Evolutionary conservation across 2,888 invertebrate species (phyloP), one percentile per base, ranked within the genome.

Genomic region (Oegoconia quadripuncta): DNA sequence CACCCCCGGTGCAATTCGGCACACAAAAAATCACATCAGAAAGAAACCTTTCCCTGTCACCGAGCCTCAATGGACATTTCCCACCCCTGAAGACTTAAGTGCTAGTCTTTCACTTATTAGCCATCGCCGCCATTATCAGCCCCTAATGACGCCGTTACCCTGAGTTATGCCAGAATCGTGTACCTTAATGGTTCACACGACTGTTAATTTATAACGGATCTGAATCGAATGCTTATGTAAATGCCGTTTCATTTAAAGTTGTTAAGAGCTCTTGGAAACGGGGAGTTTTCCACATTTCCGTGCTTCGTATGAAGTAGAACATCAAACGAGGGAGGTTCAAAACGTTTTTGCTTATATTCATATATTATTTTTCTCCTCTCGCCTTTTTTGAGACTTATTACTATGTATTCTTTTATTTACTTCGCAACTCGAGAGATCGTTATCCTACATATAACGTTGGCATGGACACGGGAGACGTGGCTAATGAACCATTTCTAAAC

Each of bases 21-120:
- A 73, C 64, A 74, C 71, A 77, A 82, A 83, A 82, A 74, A 64
- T 55, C 58, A 55, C 55, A 52, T 56, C 60, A 7, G 64, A 77
- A 74, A 71, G 74, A 71, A 79, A 77, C 76, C 68, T 74, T 80
- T 79, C 76, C 70, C 73, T 73, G 75, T 77, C 76, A 74, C 66
- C 78, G 72, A 69, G 64, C 71, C 69, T 75, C 75, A 74, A 80
- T 75, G 64, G 75, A 64, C 61, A 62, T 64, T 49, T 62, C 60
- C 72, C 70, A 63, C 72, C 66, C 60, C 67, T 69, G 65, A 50
- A 59, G 55, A 54, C 64, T 62, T 64, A 74, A 78, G 77, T 73
- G 74, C 61, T 67, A 56, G 64, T 67, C 66, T 62, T 70, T 62
- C 57, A 65, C 60, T 72, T 76, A 76, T 76, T 76, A 77, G 76